These are phyloP conservation scores for Arbacia lixula DNA, from an alignment of 53 echinoderm and acorn worm species.

Conservation along the genomic window DNA sequence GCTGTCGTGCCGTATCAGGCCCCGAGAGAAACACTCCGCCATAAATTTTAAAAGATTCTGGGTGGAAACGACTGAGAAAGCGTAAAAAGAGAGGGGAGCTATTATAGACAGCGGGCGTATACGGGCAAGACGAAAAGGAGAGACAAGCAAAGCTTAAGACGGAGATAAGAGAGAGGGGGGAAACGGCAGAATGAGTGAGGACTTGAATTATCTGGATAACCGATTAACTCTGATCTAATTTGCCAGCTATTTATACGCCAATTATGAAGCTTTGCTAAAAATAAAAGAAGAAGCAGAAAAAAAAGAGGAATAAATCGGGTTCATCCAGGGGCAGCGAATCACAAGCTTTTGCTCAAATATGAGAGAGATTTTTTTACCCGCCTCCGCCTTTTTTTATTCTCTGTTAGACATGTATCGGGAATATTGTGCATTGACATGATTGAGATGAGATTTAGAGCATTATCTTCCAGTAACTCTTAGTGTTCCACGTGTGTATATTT, in stretches of 20 bases:
- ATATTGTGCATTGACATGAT: no score
- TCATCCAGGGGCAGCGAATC: no score
- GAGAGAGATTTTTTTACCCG: no score
- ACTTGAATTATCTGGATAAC: slow-evolving; percentile 16
- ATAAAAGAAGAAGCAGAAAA: background rate
- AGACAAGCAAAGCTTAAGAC: background rate
- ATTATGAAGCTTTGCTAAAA: slow-evolving; percentile 26
- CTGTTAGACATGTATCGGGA: no score
- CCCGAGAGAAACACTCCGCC: slow-evolving; percentile 32
- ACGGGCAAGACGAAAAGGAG: background rate
- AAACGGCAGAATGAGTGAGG: background rate
- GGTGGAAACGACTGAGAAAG: slow-evolving; percentile 55
- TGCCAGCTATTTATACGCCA: slow-evolving; percentile 52
- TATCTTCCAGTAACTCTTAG: no score
- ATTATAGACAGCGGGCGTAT: background rate
- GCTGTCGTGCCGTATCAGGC: slow-evolving; percentile 44
- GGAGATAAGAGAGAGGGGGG: slow-evolving; percentile 3
- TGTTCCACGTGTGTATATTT: no score
- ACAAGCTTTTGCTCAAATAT: no score
- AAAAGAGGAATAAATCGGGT: no score
- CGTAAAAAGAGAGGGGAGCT: slow-evolving; percentile 50
- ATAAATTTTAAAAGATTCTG: slow-evolving; percentile 58
- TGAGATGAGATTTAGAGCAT: no score
- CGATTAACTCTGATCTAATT: slow-evolving; percentile 47
- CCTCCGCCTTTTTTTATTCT: no score